A percentile compares a stretch with the other conserved stretches of the same genome.
Evolutionary conservation across 92 coral and sea anemone genomes (phyloP).

Genomic region (Paragorgia papillata): DNA sequence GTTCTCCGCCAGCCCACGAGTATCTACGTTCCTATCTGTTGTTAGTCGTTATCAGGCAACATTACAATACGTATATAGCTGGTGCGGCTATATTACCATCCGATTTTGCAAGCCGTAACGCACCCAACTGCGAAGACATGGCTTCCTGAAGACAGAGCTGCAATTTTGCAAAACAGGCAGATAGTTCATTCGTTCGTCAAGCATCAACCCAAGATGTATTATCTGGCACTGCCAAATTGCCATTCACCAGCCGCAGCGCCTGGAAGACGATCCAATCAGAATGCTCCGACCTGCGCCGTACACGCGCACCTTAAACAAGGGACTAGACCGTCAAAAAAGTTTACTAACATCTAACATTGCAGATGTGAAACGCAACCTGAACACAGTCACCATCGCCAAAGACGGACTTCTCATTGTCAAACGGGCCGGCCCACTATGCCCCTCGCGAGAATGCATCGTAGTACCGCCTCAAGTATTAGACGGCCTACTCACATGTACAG

Average conservation of each 20-base stretch:
- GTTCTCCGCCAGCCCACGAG: too few species aligned
- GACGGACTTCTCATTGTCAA: slow-evolving; percentile 68
- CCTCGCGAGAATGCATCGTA: slow-evolving; percentile 60
- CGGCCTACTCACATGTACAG: slow-evolving; percentile 54
- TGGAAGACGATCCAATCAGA: slow-evolving; percentile 47
- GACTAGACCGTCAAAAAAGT: slow-evolving; percentile 59
- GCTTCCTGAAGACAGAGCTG: too few species aligned
- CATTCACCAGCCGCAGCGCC: slow-evolving; percentile 62
- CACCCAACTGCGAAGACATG: too few species aligned
- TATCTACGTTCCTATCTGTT: too few species aligned
- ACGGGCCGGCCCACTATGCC: slow-evolving; percentile 59
- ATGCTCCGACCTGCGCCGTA: slow-evolving; percentile 49
- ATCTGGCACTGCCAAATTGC: slow-evolving; percentile 38
- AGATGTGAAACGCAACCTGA: slow-evolving; percentile 63
- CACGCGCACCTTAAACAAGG: slow-evolving; percentile 63
- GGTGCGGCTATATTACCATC: too few species aligned
- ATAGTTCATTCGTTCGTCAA: slow-evolving; percentile 41
- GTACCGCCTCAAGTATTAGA: slow-evolving; percentile 65
- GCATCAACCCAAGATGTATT: slow-evolving; percentile 43
- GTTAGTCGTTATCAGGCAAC: too few species aligned
- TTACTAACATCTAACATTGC: slow-evolving; percentile 63
- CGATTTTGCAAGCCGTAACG: too few species aligned
- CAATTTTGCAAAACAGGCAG: too few species aligned
- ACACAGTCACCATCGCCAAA: slow-evolving; percentile 53
- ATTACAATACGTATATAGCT: too few species aligned